Evolutionary conservation across 2,888 invertebrate genomes (phyloP).

Genomic region (Esperia sulphurella): DNA sequence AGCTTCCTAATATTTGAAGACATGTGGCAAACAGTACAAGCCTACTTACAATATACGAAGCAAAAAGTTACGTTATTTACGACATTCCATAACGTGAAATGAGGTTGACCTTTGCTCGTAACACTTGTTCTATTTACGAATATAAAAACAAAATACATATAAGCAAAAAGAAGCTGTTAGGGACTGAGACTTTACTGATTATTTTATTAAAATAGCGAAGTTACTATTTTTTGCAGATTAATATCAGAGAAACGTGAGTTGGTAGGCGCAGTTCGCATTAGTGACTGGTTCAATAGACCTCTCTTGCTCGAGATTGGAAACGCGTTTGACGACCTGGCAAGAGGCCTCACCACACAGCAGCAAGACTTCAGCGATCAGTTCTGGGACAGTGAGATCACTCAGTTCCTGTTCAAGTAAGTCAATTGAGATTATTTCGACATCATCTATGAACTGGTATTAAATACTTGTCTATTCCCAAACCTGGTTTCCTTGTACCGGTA

Average conservation of each 20-base stretch:
- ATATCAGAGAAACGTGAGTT: constrained; percentile 78
- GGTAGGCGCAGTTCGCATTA: constrained; percentile 80
- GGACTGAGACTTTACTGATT: too few species aligned
- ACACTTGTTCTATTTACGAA: too few species aligned
- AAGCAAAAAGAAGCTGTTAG: neutral
- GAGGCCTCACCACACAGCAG: constrained; percentile 88
- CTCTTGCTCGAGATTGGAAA: constrained; percentile 81
- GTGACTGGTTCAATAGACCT: constrained; percentile 86
- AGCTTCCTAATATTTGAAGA: too few species aligned
- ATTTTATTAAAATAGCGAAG: neutral
- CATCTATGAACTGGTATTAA: neutral
- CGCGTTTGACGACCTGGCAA: constrained; percentile 84
- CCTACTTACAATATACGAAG: too few species aligned
- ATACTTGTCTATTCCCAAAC: too few species aligned
- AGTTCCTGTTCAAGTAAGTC: constrained; percentile 64
- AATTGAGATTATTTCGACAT: neutral
- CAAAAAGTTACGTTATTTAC: too few species aligned
- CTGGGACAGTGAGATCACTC: constrained; percentile 85
- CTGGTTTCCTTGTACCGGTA: too few species aligned
- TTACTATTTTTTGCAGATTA: constrained; percentile 58
- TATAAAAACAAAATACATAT: neutral
- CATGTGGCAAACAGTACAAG: neutral
- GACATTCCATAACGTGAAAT: neutral
- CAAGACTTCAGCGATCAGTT: constrained; percentile 87
- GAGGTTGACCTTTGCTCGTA: too few species aligned